Base-by-base conservation (phyloP, 2,113 vertebrate genomes). In the Phaethon lepturus region DNA sequence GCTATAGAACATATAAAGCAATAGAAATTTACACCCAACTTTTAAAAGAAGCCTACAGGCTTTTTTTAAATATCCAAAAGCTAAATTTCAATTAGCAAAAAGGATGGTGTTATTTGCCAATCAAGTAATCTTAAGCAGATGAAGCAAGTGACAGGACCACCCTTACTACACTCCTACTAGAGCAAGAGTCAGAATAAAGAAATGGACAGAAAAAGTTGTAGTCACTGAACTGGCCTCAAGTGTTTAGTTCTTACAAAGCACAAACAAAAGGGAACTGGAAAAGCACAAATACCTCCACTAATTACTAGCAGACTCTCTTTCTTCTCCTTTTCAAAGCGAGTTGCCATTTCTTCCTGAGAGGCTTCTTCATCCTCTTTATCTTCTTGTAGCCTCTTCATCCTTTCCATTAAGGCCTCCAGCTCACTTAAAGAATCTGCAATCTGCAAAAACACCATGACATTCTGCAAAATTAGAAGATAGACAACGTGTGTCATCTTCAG, bases 281-380 rank as follows among this genome's bases (percentile, higher is more conserved):
- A 93, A 95, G 90, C 71, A 91, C 62, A 95, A 95, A 88, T 98
- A 97, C 98, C 98, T 98, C 98, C 98, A 88, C 98, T 98, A 71
- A 98, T 97, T 69, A 99, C 98, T 52, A 99, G 98, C 52, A 99
- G 98, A 93, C 98, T 98, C 96, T 99, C 98, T 50, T 98, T 98
- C 94, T 98, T 98, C 83, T 99, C 98, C 76, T 98, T 98, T 88
- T 99, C 99, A 95, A 99, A 99, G 82, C 98, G 98, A 64, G 98
- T 98, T 93, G 98, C 98, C 98, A 99, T 99, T 97, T 99, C 99
- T 95, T 99, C 98, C 91, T 98, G 98, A 77, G 99, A 98, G 9
- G 98, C 98, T 76, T 98, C 98, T 42, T 98, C 98, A 0, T 98
- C 98, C 74, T 98, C 98, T 64, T 98, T 98, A 72, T 98, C 98